phyloP scores from a whole-genome alignment of 2,888 invertebrate species.

The Sialis fuliginosa region DNA sequence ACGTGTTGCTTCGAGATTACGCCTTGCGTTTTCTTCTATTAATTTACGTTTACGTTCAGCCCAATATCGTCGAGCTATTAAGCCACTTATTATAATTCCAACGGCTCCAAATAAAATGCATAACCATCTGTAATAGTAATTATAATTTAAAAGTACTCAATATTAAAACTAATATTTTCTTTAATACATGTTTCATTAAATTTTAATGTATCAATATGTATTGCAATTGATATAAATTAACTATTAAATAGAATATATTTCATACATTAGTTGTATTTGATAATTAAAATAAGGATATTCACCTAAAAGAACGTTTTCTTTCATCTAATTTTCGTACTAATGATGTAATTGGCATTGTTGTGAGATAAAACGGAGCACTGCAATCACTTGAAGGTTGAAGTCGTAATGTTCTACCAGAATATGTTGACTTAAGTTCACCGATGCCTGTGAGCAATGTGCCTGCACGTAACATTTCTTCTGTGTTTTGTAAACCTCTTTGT shows the following conservation, averaged over 20 bases:
- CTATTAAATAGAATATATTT: no score
- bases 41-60: constrained; percentile 29
- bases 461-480: constrained; percentile 70
- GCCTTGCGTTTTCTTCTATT: constrained; percentile 37
- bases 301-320: constrained; percentile 52
- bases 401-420: constrained; percentile 38
- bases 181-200: no score
- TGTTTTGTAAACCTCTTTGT: constrained; percentile 69
- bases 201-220: no score
- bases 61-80: constrained; percentile 30
- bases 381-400: constrained; percentile 57
- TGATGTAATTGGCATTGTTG: constrained; percentile 58
- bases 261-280: background rate
- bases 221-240: no score
- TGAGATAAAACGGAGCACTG: constrained; percentile 50
- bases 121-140: constrained; percentile 24
- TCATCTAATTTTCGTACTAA: constrained; percentile 55
- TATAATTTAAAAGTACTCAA: background rate
- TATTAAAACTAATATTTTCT: background rate
- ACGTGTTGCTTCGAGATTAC: constrained; percentile 44
- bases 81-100: constrained; percentile 30
- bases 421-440: constrained; percentile 53
- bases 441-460: constrained; percentile 64
- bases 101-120: constrained; percentile 35
- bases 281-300: constrained; percentile 9